These are phyloP conservation scores for Columba guinea DNA, from an alignment of 2,797 vertebrate species.

Conservation along the genomic window DNA sequence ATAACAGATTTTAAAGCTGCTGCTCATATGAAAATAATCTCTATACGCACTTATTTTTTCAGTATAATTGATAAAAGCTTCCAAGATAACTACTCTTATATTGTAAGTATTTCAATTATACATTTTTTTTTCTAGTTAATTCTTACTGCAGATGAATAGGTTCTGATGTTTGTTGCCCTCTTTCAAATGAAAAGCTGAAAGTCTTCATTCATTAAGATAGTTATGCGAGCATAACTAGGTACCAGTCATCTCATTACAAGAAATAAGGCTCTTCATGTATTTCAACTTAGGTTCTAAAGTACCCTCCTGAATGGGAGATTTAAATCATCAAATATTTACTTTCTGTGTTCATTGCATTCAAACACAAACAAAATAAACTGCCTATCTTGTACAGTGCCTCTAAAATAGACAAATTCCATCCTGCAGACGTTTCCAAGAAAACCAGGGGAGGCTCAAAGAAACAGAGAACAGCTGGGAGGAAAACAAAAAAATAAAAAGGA, in stretches of 20 bases:
- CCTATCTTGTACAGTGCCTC: background rate
- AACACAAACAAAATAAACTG: constrained; percentile 12
- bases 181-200: background rate
- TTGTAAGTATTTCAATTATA: background rate
- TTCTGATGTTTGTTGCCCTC: background rate
- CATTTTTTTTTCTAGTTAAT: background rate
- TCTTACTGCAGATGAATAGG: background rate
- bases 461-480: background rate
- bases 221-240: background rate
- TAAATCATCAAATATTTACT: constrained; percentile 32
- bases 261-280: background rate
- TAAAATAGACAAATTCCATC: constrained; percentile 8
- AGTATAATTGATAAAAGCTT: background rate
- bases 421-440: constrained; percentile 20
- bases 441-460: background rate
- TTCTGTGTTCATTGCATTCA: background rate
- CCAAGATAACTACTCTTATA: background rate
- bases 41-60: background rate
- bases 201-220: background rate
- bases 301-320: background rate
- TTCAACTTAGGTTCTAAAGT: background rate
- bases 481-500: background rate
- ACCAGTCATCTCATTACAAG: background rate
- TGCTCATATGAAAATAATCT: background rate
- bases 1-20: background rate